Evolutionary conservation across 2,113 vertebrate genomes (phyloP), one percentile per base, ranked within the genome.

Genomic region (Cichladusa arquata): DNA sequence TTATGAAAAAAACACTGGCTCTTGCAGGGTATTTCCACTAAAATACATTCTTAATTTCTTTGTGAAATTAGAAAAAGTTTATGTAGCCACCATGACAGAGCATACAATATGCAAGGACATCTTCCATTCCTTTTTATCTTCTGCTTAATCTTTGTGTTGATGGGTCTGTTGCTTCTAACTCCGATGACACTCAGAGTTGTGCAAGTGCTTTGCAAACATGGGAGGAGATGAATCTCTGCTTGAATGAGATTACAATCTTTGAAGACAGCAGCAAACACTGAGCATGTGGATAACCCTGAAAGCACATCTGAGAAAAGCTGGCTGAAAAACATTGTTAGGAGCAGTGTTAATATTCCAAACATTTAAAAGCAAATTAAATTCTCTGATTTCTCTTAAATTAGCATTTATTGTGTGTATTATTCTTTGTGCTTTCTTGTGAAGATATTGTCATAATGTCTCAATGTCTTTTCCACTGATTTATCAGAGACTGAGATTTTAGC

Each of bases 221-320:
- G 26, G 33, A 78, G 65, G 86, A 84, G 88, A 95, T 96, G 95
- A 94, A 90, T 93, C 90, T 91, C 51, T 93, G 76, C 93, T 40
- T 94, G 94, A 95, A 60, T 26, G 67, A 95, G 90, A 96, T 96
- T 57, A 26, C 42, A 57, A 96, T 95, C 96, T 96, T 56, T 4
- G 60, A 81, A 78, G 45, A 25, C 72, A 82, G 51, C 69, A 91
- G 81, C 69, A 88, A 79, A 72, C n/a, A 29, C 24, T 9, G 60
- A 90, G 38, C 38, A 38, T 56, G 22, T 81, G 51, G 48, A 44
- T 58, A 70, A 53, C 24, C 51, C 72, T 67, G n/a, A 83, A 34
- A 84, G 36, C 16, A 36, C 12, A 19, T 69, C 53, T 54, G 56
- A 92, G 73, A 54, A 84, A 56, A 92, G 8, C 72, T 67, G 24